A percentile compares a stretch with the other conserved stretches of the same genome.
phyloP scores from a whole-genome alignment of 1,140 invertebrate species.

The Bombus pyrosoma region DNA sequence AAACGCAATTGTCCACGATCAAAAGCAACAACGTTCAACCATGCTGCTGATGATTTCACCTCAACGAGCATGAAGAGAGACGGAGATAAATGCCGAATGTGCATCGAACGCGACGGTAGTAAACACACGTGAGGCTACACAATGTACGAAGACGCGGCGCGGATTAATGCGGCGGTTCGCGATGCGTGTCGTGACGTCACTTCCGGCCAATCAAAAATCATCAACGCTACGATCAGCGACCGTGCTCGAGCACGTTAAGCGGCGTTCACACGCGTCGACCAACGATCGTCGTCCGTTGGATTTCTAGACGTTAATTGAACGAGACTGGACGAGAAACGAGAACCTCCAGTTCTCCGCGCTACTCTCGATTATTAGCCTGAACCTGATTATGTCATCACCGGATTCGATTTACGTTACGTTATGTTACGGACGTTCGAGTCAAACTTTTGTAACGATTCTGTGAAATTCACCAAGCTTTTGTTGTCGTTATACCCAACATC shows the following conservation, averaged over 20 bases:
- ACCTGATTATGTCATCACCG: conserved; percentile 28
- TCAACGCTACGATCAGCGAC: conserved; percentile 71
- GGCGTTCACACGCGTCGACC: conserved; percentile 52
- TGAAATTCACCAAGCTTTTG: too few relatives aligned
- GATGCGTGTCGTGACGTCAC: conserved; percentile 79
- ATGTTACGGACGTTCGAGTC: background rate
- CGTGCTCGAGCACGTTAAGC: conserved; percentile 37
- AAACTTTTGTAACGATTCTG: too few relatives aligned
- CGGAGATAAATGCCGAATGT: background rate
- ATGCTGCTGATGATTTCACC: background rate
- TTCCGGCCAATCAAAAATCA: conserved; percentile 82
- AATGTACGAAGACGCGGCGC: conserved; percentile 37
- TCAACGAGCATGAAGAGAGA: background rate
- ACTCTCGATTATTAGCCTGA: background rate
- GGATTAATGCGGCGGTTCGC: conserved; percentile 67
- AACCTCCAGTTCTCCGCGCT: background rate
- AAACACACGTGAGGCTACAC: conserved; percentile 5
- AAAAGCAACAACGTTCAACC: background rate
- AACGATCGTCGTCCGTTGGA: conserved; percentile 8
- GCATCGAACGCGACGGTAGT: conserved; percentile 6
- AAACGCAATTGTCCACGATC: conserved; percentile 25
- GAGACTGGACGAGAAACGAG: conserved; percentile 6
- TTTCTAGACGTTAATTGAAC: conserved; percentile 49
- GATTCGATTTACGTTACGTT: background rate
- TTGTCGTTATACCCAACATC: too few relatives aligned